Evolutionary conservation across 2,797 vertebrate genomes (phyloP).

Genomic region (Tenualosa ilisha): DNA sequence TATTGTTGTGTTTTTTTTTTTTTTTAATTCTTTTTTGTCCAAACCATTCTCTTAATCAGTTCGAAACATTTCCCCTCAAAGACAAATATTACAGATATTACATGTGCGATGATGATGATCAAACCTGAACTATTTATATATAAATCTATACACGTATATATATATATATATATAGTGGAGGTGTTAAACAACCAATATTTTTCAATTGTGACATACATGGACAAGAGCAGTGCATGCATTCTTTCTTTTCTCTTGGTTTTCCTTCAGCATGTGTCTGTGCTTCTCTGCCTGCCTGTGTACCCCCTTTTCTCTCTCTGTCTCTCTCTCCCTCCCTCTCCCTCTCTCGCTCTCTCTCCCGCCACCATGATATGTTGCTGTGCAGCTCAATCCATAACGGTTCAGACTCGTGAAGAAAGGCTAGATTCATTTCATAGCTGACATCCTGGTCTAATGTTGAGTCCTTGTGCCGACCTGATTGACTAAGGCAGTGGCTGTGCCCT

Average conservation of each 20-base stretch:
- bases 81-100: not conserved
- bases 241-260: not conserved
- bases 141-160: slow-evolving; percentile 54
- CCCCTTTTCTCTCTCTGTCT: slow-evolving; percentile 28
- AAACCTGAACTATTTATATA: slow-evolving; percentile 17
- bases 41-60: not conserved
- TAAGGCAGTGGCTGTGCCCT: not conserved
- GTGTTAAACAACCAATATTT: slow-evolving; percentile 52
- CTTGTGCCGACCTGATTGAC: not conserved
- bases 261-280: slow-evolving; percentile 54
- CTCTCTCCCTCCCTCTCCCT: slow-evolving; percentile 21
- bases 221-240: slow-evolving; percentile 61
- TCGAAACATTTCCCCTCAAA: not conserved
- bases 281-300: slow-evolving; percentile 36
- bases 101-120: slow-evolving; percentile 10
- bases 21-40: slow-evolving; percentile 26
- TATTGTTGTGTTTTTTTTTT: not conserved
- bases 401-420: not conserved
- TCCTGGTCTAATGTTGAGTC: not conserved
- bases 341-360: not conserved
- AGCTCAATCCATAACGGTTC: not conserved
- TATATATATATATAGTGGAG: slow-evolving; percentile 53
- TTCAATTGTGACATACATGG: slow-evolving; percentile 53
- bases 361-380: not conserved
- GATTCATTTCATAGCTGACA: not conserved